Percentiles rank a stretch among this genome's conserved stretches.
phyloP scores from a whole-genome alignment of 2,797 vertebrate species.

The Ceyx erithaca region DNA sequence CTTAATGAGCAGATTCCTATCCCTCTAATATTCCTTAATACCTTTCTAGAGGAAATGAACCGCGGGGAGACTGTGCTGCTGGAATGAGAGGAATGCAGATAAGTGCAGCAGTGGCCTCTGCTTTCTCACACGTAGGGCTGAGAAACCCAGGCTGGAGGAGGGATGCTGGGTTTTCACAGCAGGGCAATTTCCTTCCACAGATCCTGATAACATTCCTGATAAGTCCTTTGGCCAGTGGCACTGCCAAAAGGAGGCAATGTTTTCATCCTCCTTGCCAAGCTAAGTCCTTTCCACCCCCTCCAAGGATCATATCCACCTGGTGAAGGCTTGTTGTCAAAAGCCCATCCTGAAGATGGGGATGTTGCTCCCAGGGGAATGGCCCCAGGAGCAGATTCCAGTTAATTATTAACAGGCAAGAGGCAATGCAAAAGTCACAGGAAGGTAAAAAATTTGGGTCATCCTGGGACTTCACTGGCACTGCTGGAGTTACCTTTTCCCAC shows the following conservation, averaged over 20 bases:
- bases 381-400: neutral
- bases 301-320: neutral
- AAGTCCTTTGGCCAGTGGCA: neutral
- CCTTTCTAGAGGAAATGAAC: slow-evolving; percentile 69
- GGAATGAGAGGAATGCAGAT: slow-evolving; percentile 70
- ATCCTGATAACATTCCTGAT: neutral
- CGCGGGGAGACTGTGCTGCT: slow-evolving; percentile 32
- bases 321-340: neutral
- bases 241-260: neutral
- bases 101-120: slow-evolving; percentile 9
- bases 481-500: neutral
- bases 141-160: neutral
- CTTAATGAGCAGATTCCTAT: slow-evolving; percentile 70
- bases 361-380: neutral
- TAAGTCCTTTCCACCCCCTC: neutral
- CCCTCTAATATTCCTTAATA: slow-evolving; percentile 68
- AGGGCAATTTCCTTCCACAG: slow-evolving; percentile 4
- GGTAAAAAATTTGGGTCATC: neutral
- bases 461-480: neutral
- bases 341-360: neutral
- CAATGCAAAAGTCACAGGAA: neutral
- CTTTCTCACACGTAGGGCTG: slow-evolving; percentile 27
- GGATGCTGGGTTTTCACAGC: neutral
- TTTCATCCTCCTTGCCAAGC: neutral
- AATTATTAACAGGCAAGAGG: neutral